Conservation (phyloP, 2,888 invertebrate genomes). For the Dolichopus griseipennis region DNA sequence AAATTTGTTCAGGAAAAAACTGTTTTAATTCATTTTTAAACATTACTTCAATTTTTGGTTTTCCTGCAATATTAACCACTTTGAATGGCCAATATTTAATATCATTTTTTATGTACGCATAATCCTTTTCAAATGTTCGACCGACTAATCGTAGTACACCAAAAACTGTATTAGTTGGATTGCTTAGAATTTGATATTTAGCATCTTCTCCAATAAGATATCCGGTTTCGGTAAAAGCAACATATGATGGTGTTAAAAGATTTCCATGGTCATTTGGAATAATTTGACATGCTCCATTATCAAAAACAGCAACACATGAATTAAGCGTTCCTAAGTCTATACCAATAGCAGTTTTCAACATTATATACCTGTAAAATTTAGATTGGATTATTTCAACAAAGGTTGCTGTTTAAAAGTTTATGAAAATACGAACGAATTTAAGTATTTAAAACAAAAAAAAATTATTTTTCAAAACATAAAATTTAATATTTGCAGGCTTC, state of each 20-base stretch:
- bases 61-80: neutral
- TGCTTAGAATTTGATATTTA: neutral
- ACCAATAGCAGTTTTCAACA: neutral
- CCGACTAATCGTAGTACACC: neutral
- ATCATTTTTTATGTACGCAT: neutral
- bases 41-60: neutral
- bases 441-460: too few species aligned
- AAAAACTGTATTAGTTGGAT: neutral
- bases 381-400: too few species aligned
- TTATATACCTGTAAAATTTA: too few species aligned
- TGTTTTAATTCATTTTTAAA: neutral
- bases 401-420: too few species aligned
- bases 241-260: neutral
- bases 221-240: neutral
- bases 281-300: neutral
- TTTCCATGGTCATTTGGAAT: neutral
- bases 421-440: too few species aligned
- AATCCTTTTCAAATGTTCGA: neutral
- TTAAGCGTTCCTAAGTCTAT: neutral
- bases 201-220: neutral
- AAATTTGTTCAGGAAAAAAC: neutral
- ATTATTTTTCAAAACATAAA: too few species aligned
- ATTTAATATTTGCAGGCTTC: too few species aligned
- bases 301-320: neutral
- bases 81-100: neutral